Percentiles rank a stretch among this genome's conserved stretches.
Conservation (phyloP, 2,113 vertebrate genomes). For the Ophiodon elongatus region DNA sequence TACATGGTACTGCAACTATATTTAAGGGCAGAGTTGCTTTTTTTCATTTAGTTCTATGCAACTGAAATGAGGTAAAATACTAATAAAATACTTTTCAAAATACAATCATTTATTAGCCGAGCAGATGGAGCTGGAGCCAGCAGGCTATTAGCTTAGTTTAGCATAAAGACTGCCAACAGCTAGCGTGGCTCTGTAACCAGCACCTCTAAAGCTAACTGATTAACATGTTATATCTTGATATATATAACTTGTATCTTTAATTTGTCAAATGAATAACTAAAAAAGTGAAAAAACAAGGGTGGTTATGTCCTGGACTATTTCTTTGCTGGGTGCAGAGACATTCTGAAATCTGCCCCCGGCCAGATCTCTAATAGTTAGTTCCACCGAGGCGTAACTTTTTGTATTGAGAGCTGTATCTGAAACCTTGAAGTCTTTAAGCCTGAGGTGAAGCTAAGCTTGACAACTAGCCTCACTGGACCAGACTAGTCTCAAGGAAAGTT, state of each 20-base stretch:
- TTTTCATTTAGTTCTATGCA: neutral
- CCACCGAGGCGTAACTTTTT: neutral
- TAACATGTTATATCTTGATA: too few relatives aligned
- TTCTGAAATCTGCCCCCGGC: neutral
- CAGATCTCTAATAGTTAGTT: neutral
- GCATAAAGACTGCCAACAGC: too few relatives aligned
- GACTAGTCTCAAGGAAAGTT: neutral
- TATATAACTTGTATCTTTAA: too few relatives aligned
- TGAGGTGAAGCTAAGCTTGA: neutral
- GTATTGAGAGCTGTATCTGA: neutral
- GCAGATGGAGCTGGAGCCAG: too few relatives aligned
- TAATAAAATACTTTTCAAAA: too few relatives aligned
- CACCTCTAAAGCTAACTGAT: too few relatives aligned
- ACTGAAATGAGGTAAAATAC: neutral
- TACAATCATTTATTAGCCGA: too few relatives aligned
- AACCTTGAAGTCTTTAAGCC: neutral
- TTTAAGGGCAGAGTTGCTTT: neutral
- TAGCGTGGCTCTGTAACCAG: too few relatives aligned
- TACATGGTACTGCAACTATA: neutral
- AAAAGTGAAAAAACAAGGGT: neutral
- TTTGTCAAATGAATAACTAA: too few relatives aligned
- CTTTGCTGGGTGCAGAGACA: neutral
- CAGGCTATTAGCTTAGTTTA: too few relatives aligned
- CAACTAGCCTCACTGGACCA: neutral
- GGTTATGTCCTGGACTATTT: neutral